Evolutionary conservation across 2,113 vertebrate genomes (phyloP), one percentile per base, ranked within the genome.

Genomic region (Conger conger): DNA sequence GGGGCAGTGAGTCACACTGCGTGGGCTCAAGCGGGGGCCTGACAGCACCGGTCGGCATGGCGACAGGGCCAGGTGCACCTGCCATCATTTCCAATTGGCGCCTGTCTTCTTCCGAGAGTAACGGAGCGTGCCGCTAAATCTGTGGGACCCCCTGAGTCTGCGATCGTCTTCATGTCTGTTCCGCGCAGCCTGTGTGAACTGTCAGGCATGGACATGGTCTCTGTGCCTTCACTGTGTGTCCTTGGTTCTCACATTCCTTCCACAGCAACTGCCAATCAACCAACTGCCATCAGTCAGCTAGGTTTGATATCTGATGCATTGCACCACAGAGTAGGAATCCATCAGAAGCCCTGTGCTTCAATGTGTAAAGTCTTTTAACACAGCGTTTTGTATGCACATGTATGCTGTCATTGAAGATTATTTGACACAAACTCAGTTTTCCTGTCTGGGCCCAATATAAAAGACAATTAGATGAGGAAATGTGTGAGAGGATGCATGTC

Each of bases 1-100:
- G 93, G 95, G 94, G 94, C 92, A 93, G 93, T 91, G 90, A 93
- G 94, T 95, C 93, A 94, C 94, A 94, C 93, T 92, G 87, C 91
- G 92, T 94, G 94, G 91, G 94, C 94, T 93, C 92, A 91, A 94
- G 94, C 93, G 93, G 90, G 92, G 93, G 94, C 94, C 93, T 93
- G 91, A 94, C 90, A 91, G 91, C 91, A 92, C 93, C 93, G 90
- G 92, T 93, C 89, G 77, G 54, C 76, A 60, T 53, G 17, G 53
- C 16, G 77, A 53, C 92, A 92, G 94, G 90, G 93, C 92, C 94
- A 95, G 94, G 94, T 95, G 95, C 92, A 91, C 88, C 86, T 85
- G 91, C 90, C 84, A 80, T 86, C 79, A 84, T 83, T 88, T 77
- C 91, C 91, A 91, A 93, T 94, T 95, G 93, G 94, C 93, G 86